Percentiles rank a stretch among this genome's conserved stretches.
These are phyloP conservation scores for Ophioninae sp. DNA, from an alignment of 2,888 invertebrate genomes.

Conservation along the genomic window DNA sequence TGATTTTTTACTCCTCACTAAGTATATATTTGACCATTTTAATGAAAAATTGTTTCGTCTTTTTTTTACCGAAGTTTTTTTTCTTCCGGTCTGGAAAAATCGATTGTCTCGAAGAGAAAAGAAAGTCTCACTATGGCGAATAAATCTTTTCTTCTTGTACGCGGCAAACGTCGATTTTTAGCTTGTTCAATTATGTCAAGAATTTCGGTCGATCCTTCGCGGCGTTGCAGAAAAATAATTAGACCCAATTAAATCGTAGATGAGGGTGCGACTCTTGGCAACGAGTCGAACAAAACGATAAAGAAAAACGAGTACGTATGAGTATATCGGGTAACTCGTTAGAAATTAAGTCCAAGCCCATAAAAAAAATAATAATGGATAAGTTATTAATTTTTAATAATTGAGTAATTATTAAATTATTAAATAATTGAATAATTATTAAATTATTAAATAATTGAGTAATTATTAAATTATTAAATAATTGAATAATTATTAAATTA, in stretches of 20 bases:
- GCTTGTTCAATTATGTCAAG: constrained; percentile 43
- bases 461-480: not conserved
- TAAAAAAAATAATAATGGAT: too few species aligned
- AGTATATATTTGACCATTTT: constrained; percentile 66
- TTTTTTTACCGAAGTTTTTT: constrained; percentile 36
- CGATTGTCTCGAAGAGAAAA: constrained; percentile 2
- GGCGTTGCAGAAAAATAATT: too few species aligned
- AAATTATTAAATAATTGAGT: constrained; percentile 64
- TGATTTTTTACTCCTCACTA: constrained; percentile 66
- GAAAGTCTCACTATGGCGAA: not conserved
- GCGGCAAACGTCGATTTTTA: constrained; percentile 65
- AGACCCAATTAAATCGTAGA: too few species aligned
- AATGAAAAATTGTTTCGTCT: constrained; percentile 58
- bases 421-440: constrained; percentile 15
- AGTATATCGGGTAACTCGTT: too few species aligned
- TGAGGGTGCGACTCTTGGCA: too few species aligned
- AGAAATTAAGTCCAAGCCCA: too few species aligned
- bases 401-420: constrained; percentile 23
- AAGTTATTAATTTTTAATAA: constrained; percentile 63
- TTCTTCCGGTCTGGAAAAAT: constrained; percentile 33
- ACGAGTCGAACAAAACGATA: too few species aligned
- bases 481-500: constrained; percentile 56
- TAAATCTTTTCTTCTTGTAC: constrained; percentile 65
- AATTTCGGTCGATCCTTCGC: too few species aligned
- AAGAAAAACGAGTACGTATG: too few species aligned